A percentile compares a stretch with the other conserved stretches of the same genome.
Conservation (phyloP, 2,797 vertebrate species). For the Anolis apletophallus region DNA sequence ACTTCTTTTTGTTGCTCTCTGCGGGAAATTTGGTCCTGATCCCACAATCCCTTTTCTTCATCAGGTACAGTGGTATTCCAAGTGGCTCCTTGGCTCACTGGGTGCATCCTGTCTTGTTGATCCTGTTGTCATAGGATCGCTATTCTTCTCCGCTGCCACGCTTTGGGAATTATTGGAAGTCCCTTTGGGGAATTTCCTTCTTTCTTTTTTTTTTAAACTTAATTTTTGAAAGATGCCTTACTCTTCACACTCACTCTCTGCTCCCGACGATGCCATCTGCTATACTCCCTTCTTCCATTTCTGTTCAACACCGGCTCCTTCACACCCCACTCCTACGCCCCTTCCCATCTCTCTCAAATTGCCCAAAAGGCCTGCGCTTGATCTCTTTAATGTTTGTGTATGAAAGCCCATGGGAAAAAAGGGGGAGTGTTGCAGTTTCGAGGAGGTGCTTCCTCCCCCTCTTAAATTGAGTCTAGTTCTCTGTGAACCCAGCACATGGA, state of each 20-base stretch:
- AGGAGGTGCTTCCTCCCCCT: constrained; percentile 54
- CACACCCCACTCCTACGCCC: constrained; percentile 86
- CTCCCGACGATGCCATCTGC: constrained; percentile 83
- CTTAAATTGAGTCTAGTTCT: constrained; percentile 46
- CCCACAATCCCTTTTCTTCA: constrained; percentile 31
- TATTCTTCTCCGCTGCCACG: constrained; percentile 71
- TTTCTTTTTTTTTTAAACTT: constrained; percentile 60
- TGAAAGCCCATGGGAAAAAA: constrained; percentile 74
- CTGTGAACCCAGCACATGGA: constrained; percentile 62
- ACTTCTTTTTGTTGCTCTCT: constrained; percentile 52
- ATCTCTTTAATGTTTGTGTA: constrained; percentile 78
- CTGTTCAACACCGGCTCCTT: constrained; percentile 83
- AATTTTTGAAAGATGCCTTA: constrained; percentile 77
- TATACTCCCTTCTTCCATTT: constrained; percentile 81
- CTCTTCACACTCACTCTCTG: constrained; percentile 84
- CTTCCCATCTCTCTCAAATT: constrained; percentile 83
- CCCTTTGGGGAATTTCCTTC: constrained; percentile 86
- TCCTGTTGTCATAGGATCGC: constrained; percentile 65
- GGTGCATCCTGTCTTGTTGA: constrained; percentile 61
- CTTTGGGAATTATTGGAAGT: constrained; percentile 83
- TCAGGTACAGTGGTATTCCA: constrained; percentile 40
- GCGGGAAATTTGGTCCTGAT: constrained; percentile 43
- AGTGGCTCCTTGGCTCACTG: constrained; percentile 61
- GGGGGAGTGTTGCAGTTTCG: constrained; percentile 63
- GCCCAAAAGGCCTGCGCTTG: constrained; percentile 80